A percentile compares a stretch with the other conserved stretches of the same genome.
These are phyloP conservation scores for Nemotelus nigrinus DNA, from an alignment of 2,888 invertebrate genomes.

Conservation along the genomic window DNA sequence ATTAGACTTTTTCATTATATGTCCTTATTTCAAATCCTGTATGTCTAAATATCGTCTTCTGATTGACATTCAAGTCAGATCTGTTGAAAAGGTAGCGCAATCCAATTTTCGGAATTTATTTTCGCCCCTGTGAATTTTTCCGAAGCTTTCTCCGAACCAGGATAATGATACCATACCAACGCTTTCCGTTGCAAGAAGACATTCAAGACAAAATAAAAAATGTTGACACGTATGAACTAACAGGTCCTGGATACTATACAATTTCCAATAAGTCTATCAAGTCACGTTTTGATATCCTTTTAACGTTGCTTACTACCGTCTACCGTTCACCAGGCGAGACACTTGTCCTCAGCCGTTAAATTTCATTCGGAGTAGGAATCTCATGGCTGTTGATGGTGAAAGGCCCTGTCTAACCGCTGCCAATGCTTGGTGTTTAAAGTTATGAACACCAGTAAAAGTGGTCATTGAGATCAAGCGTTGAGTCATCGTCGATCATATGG, in stretches of 20 bases:
- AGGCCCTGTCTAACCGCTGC: not conserved
- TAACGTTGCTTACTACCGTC: not conserved
- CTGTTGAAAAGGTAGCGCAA: slow-evolving; percentile 40
- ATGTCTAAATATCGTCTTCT: slow-evolving; percentile 22
- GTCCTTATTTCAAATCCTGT: not conserved
- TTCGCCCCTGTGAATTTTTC: not conserved
- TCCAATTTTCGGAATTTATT: slow-evolving; percentile 37
- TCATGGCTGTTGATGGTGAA: not conserved
- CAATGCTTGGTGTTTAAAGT: not conserved
- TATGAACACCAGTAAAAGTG: no score
- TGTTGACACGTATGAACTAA: slow-evolving; percentile 29
- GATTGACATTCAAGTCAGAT: slow-evolving; percentile 38
- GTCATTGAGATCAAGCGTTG: no score
- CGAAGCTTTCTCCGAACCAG: not conserved
- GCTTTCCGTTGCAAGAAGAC: not conserved
- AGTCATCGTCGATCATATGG: no score
- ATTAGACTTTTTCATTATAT: not conserved
- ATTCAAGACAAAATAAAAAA: not conserved
- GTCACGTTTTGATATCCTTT: slow-evolving; percentile 39
- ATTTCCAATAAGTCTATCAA: slow-evolving; percentile 43
- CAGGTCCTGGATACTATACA: slow-evolving; percentile 38
- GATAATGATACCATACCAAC: not conserved
- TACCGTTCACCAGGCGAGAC: no score
- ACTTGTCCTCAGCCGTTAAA: no score
- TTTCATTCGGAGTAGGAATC: not conserved